Percentiles rank a stretch among this genome's conserved stretches.
These are phyloP conservation scores for Leptoteleia sp. DNA, from an alignment of 1,140 invertebrate genomes.

Conservation along the genomic window DNA sequence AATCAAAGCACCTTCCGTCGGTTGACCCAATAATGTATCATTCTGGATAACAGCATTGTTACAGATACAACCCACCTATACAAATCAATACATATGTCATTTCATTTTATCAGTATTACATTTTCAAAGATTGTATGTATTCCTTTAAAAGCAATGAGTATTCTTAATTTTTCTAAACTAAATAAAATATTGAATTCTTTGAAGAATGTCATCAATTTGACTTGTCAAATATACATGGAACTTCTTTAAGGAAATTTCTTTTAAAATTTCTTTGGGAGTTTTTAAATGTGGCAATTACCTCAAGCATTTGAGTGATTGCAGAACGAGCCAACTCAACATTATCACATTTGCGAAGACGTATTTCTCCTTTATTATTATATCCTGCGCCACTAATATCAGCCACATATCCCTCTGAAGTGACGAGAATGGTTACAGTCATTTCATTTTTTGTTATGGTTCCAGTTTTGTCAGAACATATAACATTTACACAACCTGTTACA, in stretches of 20 bases:
- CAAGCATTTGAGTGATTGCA: slow-evolving; percentile 86
- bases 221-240: too few species aligned
- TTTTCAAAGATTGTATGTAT: too few species aligned
- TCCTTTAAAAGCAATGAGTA: too few species aligned
- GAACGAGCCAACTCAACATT: slow-evolving; percentile 87
- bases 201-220: too few species aligned
- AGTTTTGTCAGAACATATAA: slow-evolving; percentile 99
- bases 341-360: slow-evolving; percentile 90
- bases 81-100: too few species aligned
- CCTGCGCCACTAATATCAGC: slow-evolving; percentile 97
- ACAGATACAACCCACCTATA: slow-evolving; percentile 93
- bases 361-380: slow-evolving; percentile 92
- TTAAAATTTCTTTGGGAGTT: too few species aligned
- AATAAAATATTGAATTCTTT: too few species aligned
- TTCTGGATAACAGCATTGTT: slow-evolving; percentile 97
- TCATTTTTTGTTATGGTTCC: slow-evolving; percentile 99
- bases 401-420: slow-evolving; percentile 94
- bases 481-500: slow-evolving; percentile 93
- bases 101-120: too few species aligned
- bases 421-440: slow-evolving; percentile 98
- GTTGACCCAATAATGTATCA: slow-evolving; percentile 94
- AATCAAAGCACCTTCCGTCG: slow-evolving; percentile 98
- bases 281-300: too few species aligned
- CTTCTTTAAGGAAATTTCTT: too few species aligned
- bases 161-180: too few species aligned